Percentiles rank a stretch among this genome's conserved stretches.
phyloP scores from a whole-genome alignment of 2,113 vertebrate genomes.

The Talpa occidentalis region DNA sequence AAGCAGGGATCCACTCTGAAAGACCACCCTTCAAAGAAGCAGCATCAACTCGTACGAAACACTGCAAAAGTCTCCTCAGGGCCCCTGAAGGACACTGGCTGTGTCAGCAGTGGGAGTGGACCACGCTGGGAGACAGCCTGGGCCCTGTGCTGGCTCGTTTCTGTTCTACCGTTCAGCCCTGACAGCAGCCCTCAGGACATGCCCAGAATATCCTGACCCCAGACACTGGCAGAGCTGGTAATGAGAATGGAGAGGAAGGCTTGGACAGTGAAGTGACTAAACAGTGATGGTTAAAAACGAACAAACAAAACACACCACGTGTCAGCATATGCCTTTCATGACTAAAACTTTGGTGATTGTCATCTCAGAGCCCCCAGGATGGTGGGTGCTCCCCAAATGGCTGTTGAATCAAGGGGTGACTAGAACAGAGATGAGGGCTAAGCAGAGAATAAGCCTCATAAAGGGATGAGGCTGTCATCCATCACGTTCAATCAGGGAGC shows the following conservation, averaged over 20 bases:
- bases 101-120: not conserved
- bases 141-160: not conserved
- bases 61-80: not conserved
- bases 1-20: not conserved
- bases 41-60: not conserved
- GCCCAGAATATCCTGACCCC: not conserved
- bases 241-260: not conserved
- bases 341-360: not conserved
- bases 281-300: not conserved
- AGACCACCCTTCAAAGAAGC: not conserved
- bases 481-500: not conserved
- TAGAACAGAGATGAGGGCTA: not conserved
- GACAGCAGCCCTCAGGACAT: not conserved
- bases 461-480: not conserved
- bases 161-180: not conserved
- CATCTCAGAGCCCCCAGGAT: not conserved
- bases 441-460: not conserved
- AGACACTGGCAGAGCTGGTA: not conserved
- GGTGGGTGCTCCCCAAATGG: too few relatives aligned
- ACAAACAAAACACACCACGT: not conserved
- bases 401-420: not conserved
- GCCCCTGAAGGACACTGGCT: not conserved
- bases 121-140: not conserved
- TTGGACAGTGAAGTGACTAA: not conserved
- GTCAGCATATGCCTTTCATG: not conserved